Base-by-base conservation (phyloP, 2,888 invertebrate species). In the Drosophila vallismaia region DNA sequence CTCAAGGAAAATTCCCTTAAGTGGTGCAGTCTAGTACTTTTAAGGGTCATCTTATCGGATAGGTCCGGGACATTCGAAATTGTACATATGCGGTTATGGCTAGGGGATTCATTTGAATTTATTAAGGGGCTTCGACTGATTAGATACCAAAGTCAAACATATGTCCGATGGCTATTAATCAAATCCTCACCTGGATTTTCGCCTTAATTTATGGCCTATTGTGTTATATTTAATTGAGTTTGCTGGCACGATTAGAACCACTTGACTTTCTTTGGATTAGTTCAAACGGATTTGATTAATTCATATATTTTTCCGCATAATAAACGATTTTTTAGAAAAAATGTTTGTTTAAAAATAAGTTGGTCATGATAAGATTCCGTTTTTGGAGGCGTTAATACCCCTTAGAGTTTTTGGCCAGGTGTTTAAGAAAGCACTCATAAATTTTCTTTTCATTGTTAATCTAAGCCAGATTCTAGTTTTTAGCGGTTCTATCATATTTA, bases 31-130 rank as follows among this genome's bases (percentile, higher is more conserved):
- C 19, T 36, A 38, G 29, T 38, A 24, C 29, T 29, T 28, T 64
- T 10, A 14, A n/a, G 0, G 24, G 8, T 9, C 40, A 26, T 48
- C 62, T 60, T 33, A 60, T 60, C 44, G 19, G 7, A 14, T 12
- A 28, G 31, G 9, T 28, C 4, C 7, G n/a, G 9, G 54, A 31
- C 28, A 36, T 6, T 12, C 6, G 4, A 26, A 8, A 38, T 19
- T 38, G 36, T 51, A 49, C 46, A 28, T 3, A 28, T 33, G 12
- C 0, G 29, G 33, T 38, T 52, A 24, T 28, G 2, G 28, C 4
- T 4, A n/a, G 10, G 9, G n/a, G 10, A 57, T 63, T 48, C 28
- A 36, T 48, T 67, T 48, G 26, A 48, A 66, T 55, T 68, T 66
- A 66, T 46, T 51, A 19, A 0, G 4, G 28, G 33, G 46, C n/a